Percentiles rank a stretch among this genome's conserved stretches.
phyloP scores from a whole-genome alignment of 2,113 vertebrate species.

The Turnix velox region DNA sequence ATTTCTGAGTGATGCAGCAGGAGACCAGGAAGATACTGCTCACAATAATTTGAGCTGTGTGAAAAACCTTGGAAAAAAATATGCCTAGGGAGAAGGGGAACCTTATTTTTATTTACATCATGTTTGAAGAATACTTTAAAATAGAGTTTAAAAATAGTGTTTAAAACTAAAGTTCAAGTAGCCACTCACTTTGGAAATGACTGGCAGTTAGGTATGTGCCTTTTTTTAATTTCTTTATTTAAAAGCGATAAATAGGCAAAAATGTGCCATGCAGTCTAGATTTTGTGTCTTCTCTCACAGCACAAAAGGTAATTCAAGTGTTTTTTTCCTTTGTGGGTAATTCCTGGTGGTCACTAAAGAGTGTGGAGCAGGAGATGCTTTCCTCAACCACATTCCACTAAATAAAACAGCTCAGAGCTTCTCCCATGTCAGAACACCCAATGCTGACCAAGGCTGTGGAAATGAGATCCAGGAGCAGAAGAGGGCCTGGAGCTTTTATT shows the following conservation, averaged over 20 bases:
- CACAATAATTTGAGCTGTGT: slow-evolving; percentile 30
- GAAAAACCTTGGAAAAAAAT: slow-evolving; percentile 11
- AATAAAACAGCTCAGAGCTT: neutral
- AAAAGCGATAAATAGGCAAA: neutral
- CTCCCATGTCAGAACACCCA: neutral
- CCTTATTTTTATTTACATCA: slow-evolving; percentile 3
- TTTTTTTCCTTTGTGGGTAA: neutral
- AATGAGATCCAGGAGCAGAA: neutral
- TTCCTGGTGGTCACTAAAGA: neutral
- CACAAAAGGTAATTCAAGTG: neutral
- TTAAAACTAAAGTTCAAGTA: neutral
- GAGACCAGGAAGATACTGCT: neutral
- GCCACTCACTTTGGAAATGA: neutral
- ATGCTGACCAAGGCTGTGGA: neutral
- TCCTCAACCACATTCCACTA: neutral
- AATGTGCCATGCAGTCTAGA: neutral
- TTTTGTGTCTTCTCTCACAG: neutral
- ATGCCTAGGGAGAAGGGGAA: neutral
- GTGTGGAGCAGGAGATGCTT: neutral
- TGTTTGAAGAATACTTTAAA: neutral
- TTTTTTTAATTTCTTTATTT: neutral
- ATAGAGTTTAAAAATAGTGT: neutral
- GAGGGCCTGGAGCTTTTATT: neutral
- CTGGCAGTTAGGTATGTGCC: neutral
- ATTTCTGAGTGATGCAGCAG: neutral